A percentile compares a stretch with the other conserved stretches of the same genome.
Evolutionary conservation across 2,888 invertebrate species (phyloP).

Genomic region (Liopterus haemorrhoidalis): DNA sequence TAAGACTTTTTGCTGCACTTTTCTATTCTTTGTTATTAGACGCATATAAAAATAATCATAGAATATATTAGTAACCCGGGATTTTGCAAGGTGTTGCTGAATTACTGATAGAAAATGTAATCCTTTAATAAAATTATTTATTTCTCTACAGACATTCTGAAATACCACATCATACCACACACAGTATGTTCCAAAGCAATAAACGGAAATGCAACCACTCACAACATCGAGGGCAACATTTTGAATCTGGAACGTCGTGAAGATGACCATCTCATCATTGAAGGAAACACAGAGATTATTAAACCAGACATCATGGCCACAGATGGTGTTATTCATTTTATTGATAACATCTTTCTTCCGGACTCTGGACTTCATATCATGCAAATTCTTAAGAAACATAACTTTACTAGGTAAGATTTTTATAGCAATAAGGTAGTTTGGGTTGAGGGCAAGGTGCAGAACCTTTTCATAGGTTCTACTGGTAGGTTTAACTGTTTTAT

Average conservation of each 20-base stretch:
- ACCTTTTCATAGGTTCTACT: too few species aligned
- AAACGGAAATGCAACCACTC: constrained; percentile 48
- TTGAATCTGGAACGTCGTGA: constrained; percentile 48
- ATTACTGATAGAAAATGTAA: too few species aligned
- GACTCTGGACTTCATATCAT: constrained; percentile 47
- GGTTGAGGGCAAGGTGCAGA: too few species aligned
- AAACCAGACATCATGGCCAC: constrained; percentile 59
- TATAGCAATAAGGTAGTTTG: too few species aligned
- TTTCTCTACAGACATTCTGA: constrained; percentile 52
- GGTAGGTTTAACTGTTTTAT: too few species aligned
- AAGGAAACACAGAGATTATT: constrained; percentile 53
- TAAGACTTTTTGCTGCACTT: too few species aligned
- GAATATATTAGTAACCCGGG: too few species aligned
- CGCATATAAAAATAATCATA: too few species aligned
- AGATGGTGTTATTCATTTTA: constrained; percentile 67
- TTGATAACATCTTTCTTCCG: constrained; percentile 61
- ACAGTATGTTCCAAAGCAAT: constrained; percentile 62
- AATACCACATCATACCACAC: constrained; percentile 61
- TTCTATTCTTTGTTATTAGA: too few species aligned
- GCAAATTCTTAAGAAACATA: constrained; percentile 52
- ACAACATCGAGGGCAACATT: constrained; percentile 49
- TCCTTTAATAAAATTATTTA: constrained; percentile 9
- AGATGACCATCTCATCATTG: constrained; percentile 52
- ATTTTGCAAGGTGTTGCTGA: too few species aligned
- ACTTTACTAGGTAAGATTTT: too few species aligned